Conservation (phyloP, 2,113 vertebrate genomes). For the Mastomys natalensis region DNA sequence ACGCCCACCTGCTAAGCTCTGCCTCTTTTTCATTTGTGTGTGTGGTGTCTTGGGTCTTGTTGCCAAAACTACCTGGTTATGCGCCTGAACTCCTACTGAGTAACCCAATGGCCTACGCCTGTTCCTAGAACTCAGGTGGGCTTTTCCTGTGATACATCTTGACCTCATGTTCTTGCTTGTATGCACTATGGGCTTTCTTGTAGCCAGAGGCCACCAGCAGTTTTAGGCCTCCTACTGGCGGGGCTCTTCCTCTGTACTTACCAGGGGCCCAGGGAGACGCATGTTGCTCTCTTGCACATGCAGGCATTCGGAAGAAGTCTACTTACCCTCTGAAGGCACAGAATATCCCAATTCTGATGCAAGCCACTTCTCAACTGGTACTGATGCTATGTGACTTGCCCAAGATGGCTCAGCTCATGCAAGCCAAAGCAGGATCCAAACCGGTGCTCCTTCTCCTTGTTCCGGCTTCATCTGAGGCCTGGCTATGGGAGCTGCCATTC, state of each 20-base stretch:
- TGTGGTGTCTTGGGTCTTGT: not conserved
- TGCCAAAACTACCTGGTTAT: not conserved
- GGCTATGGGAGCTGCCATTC: not conserved
- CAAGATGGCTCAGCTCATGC: not conserved
- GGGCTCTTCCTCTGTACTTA: not conserved
- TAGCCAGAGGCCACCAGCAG: not conserved
- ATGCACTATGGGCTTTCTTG: not conserved
- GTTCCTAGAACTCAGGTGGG: not conserved
- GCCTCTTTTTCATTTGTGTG: not conserved
- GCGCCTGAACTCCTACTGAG: not conserved
- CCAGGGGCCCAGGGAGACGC: not conserved
- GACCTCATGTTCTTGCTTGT: not conserved
- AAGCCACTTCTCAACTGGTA: not conserved
- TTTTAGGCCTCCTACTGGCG: not conserved
- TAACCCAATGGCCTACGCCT: not conserved
- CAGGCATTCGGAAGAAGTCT: slow-evolving; percentile 19
- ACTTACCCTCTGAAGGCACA: not conserved
- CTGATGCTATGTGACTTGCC: not conserved
- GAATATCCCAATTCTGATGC: not conserved
- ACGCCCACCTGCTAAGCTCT: not conserved
- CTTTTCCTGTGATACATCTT: not conserved
- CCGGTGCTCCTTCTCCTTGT: not conserved
- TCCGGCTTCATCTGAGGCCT: not conserved
- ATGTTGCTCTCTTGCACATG: not conserved
- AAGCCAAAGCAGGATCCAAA: not conserved